A percentile compares a stretch with the other conserved stretches of the same genome.
Conservation (phyloP, 2,113 vertebrate species). For the Albula glossodonta region DNA sequence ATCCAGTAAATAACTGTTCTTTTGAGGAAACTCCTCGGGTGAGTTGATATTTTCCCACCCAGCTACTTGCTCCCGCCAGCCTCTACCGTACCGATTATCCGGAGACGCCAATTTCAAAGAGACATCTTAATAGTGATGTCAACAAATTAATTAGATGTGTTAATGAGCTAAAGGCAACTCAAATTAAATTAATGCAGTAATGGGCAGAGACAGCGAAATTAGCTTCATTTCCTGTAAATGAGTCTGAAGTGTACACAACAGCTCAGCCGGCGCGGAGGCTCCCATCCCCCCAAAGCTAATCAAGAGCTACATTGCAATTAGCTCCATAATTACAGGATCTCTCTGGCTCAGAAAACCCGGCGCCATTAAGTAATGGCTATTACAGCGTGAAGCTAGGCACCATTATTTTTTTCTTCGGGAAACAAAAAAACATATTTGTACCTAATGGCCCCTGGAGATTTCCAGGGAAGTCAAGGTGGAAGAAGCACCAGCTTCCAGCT, state of each 20-base stretch:
- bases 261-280: slow-evolving; percentile 93
- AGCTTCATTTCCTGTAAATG: slow-evolving; percentile 99
- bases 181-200: slow-evolving; percentile 99
- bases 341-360: slow-evolving; percentile 73
- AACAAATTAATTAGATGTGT: slow-evolving; percentile 99
- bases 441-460: slow-evolving; percentile 67
- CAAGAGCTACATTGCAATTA: slow-evolving; percentile 98
- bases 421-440: slow-evolving; percentile 66
- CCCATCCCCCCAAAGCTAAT: slow-evolving; percentile 99
- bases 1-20: neutral
- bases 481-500: slow-evolving; percentile 67
- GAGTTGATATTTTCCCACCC: slow-evolving; percentile 63
- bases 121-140: slow-evolving; percentile 99
- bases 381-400: slow-evolving; percentile 76
- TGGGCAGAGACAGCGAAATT: slow-evolving; percentile 99
- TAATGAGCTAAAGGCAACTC: slow-evolving; percentile 99
- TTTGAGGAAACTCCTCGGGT: slow-evolving; percentile 72
- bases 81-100: slow-evolving; percentile 99
- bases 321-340: slow-evolving; percentile 99
- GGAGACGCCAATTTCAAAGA: slow-evolving; percentile 99
- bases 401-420: slow-evolving; percentile 74
- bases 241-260: slow-evolving; percentile 99
- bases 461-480: slow-evolving; percentile 69
- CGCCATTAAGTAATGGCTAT: slow-evolving; percentile 83
- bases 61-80: slow-evolving; percentile 88